Base-by-base conservation (phyloP, 1,140 invertebrate species). In the Brachionus plicatilis region DNA sequence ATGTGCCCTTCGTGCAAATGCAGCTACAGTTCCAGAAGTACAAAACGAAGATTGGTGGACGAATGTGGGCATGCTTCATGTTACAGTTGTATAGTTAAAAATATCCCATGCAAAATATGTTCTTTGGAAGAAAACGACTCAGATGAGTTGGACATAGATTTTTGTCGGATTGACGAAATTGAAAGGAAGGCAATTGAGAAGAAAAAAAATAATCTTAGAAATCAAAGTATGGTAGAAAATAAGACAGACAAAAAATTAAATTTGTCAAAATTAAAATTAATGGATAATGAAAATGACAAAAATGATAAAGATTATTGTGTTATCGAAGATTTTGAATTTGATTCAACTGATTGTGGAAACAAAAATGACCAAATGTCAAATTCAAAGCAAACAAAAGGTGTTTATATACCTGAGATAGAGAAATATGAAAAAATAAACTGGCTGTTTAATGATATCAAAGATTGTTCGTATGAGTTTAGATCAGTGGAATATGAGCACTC, bases 131-230 rank as follows among this genome's bases (percentile, higher is more conserved):
- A 20, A 17, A 11, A 72, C 17, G 41, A 20, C 41, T 43, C 33
- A 1, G 68, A 76, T 24, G 12, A 76, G 5, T 4, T 20, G 7
- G 43, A 53, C 1, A 37, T 47, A 4, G 72, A 76, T 50, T 76
- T 76, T 45, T 99, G 99, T 91, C 94, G 95, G 75, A 90, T 99
- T 12, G 92, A 93, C 85, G 91, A 91, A 6, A 99, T 99, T 88
- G 92, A 97, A 3, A 93, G 93, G 4, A 97, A 97, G 90, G 97
- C 99, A 87, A 89, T 96, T 72, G 94, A 95, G 90, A 95, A 95
- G 9, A 95, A 99, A 85, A 98, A 98, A 90, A 96, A 96, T 9
- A 93, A 94, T 1, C 0, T 1, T 24, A 60, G 8, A 6, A 27
- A 20, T 24, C 9, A 60, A 24, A 24, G 27, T 0, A 6, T 8